phyloP scores from a whole-genome alignment of 2,888 invertebrate genomes.

The Drosophila picticornis region DNA sequence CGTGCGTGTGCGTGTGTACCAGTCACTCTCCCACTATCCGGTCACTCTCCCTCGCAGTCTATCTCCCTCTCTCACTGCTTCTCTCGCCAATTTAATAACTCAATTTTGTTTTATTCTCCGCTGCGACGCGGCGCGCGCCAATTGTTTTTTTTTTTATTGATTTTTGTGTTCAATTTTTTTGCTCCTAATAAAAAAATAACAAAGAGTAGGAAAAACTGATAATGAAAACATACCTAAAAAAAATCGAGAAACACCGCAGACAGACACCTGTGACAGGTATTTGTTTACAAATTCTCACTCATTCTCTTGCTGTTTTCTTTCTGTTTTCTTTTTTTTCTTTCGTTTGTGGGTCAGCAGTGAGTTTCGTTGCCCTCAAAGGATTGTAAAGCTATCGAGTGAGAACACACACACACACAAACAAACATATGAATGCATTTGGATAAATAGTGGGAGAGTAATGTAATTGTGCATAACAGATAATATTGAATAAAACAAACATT shows the following conservation, averaged over 20 bases:
- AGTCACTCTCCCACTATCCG: slow-evolving; percentile 32
- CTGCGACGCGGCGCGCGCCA: slow-evolving; percentile 55
- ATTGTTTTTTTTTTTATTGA: slow-evolving; percentile 62
- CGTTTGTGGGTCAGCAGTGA: slow-evolving; percentile 53
- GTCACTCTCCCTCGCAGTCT: slow-evolving; percentile 25
- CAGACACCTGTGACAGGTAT: slow-evolving; percentile 58
- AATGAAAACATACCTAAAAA: slow-evolving; percentile 26
- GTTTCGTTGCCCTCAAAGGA: slow-evolving; percentile 35
- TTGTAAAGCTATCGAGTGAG: slow-evolving; percentile 16
- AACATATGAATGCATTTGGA: not conserved
- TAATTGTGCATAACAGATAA: not conserved
- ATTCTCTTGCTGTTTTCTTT: slow-evolving; percentile 7
- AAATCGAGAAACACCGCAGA: slow-evolving; percentile 12
- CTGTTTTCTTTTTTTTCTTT: not conserved
- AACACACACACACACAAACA: not conserved
- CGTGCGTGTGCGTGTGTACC: slow-evolving; percentile 43
- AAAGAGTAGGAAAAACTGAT: slow-evolving; percentile 20
- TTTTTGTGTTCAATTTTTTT: slow-evolving; percentile 37
- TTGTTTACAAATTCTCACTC: slow-evolving; percentile 58
- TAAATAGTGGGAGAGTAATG: not conserved
- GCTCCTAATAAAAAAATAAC: slow-evolving; percentile 11
- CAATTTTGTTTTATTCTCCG: slow-evolving; percentile 54
- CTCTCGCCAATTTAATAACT: slow-evolving; percentile 53
- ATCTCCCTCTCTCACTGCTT: slow-evolving; percentile 18
- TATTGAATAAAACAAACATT: not conserved